These are phyloP conservation scores for Campopleginae sp. DNA, from an alignment of 2,888 invertebrate genomes.

Conservation along the genomic window DNA sequence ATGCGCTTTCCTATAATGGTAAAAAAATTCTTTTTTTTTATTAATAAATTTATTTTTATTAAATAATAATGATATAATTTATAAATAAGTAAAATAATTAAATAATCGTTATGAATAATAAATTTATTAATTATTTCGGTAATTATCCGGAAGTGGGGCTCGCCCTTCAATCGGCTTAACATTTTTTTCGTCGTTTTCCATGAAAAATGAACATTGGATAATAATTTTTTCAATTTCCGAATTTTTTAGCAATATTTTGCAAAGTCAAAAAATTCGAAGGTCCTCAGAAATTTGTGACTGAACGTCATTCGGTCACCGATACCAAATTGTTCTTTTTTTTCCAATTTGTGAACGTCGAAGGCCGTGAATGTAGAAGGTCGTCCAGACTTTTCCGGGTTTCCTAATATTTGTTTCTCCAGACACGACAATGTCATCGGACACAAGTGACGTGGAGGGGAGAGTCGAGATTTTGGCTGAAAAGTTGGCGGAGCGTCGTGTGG, in stretches of 20 bases:
- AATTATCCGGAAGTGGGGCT: too few species aligned
- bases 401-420: constrained; percentile 71
- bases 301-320: neutral
- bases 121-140: too few species aligned
- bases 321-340: neutral
- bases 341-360: neutral
- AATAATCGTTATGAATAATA: too few species aligned
- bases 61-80: too few species aligned
- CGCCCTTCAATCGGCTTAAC: too few species aligned
- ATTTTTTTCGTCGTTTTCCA: too few species aligned
- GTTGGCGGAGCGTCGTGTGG: constrained; percentile 80
- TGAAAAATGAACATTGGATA: neutral
- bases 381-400: neutral
- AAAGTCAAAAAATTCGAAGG: too few species aligned
- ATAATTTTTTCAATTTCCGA: too few species aligned
- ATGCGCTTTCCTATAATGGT: constrained; percentile 81
- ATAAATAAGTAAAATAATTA: too few species aligned
- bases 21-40: constrained; percentile 42
- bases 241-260: too few species aligned
- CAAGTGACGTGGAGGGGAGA: constrained; percentile 82
- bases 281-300: neutral
- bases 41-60: too few species aligned
- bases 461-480: constrained; percentile 81
- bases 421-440: constrained; percentile 82
- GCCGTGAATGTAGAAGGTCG: neutral